A percentile compares a stretch with the other conserved stretches of the same genome.
phyloP scores from a whole-genome alignment of 2,113 vertebrate genomes.

The Cranoglanis bouderius region DNA sequence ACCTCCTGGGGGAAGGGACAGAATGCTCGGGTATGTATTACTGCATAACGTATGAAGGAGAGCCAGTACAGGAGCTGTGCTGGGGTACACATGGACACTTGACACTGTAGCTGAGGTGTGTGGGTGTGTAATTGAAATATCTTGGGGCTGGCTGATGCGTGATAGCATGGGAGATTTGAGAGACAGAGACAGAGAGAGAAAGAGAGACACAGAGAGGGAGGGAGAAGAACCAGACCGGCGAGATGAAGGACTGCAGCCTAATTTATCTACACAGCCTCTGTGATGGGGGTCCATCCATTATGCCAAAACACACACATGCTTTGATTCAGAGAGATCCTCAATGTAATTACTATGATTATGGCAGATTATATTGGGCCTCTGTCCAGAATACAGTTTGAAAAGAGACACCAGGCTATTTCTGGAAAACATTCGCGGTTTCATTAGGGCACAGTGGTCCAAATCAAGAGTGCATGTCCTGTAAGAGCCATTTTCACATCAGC shows the following conservation, averaged over 20 bases:
- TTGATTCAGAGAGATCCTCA: slow-evolving; percentile 44
- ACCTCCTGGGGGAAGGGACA: not conserved
- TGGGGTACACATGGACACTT: slow-evolving; percentile 17
- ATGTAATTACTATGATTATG: slow-evolving; percentile 53
- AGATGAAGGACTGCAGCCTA: slow-evolving; percentile 34
- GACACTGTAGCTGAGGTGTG: slow-evolving; percentile 22
- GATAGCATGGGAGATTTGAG: slow-evolving; percentile 3
- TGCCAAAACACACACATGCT: slow-evolving; percentile 33
- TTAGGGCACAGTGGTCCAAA: slow-evolving; percentile 37
- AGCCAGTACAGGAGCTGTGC: not conserved
- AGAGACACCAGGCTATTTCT: slow-evolving; percentile 23
- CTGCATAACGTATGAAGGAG: slow-evolving; percentile 5
- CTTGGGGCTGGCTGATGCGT: slow-evolving; percentile 23
- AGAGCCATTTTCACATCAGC: slow-evolving; percentile 37
- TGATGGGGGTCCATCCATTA: slow-evolving; percentile 48
- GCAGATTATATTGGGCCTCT: slow-evolving; percentile 47
- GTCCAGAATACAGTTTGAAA: slow-evolving; percentile 45
- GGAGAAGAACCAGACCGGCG: not conserved
- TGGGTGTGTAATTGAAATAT: slow-evolving; percentile 40
- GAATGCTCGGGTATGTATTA: slow-evolving; percentile 6
- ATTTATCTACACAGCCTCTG: slow-evolving; percentile 47
- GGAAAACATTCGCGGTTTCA: slow-evolving; percentile 37
- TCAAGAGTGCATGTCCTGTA: slow-evolving; percentile 22
- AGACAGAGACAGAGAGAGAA: not conserved
- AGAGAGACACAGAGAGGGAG: not conserved